These are phyloP conservation scores for Climacteris rufus DNA, from an alignment of 2,113 vertebrate species.

Conservation along the genomic window DNA sequence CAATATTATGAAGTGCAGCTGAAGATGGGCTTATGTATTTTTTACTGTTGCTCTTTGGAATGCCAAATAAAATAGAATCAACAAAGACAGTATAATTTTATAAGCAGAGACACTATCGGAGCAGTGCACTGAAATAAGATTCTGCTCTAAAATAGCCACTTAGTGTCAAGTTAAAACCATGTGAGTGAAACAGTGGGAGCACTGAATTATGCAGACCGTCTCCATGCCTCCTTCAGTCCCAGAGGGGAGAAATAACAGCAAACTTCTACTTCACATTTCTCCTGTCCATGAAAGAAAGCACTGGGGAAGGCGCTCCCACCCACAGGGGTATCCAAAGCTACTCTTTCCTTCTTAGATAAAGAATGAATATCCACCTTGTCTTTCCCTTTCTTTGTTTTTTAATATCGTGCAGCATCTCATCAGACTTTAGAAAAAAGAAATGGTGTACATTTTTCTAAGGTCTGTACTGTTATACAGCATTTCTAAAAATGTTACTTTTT, in stretches of 20 bases:
- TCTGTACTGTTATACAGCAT: background rate
- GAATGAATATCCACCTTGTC: background rate
- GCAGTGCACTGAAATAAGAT: background rate
- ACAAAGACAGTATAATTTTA: background rate
- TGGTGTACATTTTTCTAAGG: background rate
- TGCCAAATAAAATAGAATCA: background rate
- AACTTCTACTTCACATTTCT: background rate
- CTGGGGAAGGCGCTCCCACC: accelerated
- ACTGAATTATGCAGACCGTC: background rate
- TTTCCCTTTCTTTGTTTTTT: background rate
- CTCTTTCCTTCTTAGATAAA: background rate
- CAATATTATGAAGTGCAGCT: background rate
- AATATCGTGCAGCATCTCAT: background rate
- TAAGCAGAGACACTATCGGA: background rate
- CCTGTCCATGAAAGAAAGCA: background rate
- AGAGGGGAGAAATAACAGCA: background rate
- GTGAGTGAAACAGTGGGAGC: background rate
- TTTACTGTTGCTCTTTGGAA: background rate
- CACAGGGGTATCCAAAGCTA: background rate
- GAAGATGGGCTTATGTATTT: background rate
- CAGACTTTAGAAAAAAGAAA: background rate
- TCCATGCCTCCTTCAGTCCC: background rate
- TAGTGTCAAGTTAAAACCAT: background rate
- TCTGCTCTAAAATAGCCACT: background rate
- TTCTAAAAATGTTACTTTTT: background rate